Base-by-base conservation (phyloP, 2,888 invertebrate genomes). In the Sesamia inferens region DNA sequence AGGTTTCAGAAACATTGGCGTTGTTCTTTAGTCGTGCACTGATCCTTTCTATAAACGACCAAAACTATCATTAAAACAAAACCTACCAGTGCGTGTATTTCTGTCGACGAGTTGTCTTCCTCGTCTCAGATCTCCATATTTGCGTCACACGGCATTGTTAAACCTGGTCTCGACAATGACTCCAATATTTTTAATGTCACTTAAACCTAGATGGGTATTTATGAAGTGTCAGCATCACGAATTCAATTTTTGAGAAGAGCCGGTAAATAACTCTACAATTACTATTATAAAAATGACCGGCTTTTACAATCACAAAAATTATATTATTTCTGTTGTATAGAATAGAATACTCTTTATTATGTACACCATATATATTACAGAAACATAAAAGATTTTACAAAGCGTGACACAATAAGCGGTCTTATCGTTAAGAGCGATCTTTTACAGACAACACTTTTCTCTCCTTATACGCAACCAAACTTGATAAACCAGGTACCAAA, bases 91-190 rank as follows among this genome's bases (percentile, higher is more conserved):
- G 44, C 22, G 16, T 63, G 22, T 22, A 22, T 44, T n/a, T 63
- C 24, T 16, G 24, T n/a, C 14, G 14, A 44, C 14, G 3, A n/a
- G 47, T 13, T 39, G n/a, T 5, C 2, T 48, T 63, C 16, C 19
- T 44, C 10, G 31, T 22, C 31, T 48, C 14, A 7, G n/a, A 11
- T 19, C 16, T 54, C n/a, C 24, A n/a, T n/a, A n/a, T n/a, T 73
- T 54, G 42, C 55, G 61, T 74, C 55, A 74, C n/a, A n/a, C n/a
- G n/a, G n/a, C n/a, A n/a, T n/a, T n/a, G 31, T 2, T 31, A 31
- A 31, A 31, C 14, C 44, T 13, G 13, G 11, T 24, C 24, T 54
- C n/a, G 31, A 11, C 54, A 22, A 55, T 13, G 22, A 13, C 4
- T 1, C 0, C 10, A 10, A 1, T 10, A 11, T 22, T 55, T 55